phyloP scores from a whole-genome alignment of 2,888 invertebrate species.

The Oscheius sp. region DNA sequence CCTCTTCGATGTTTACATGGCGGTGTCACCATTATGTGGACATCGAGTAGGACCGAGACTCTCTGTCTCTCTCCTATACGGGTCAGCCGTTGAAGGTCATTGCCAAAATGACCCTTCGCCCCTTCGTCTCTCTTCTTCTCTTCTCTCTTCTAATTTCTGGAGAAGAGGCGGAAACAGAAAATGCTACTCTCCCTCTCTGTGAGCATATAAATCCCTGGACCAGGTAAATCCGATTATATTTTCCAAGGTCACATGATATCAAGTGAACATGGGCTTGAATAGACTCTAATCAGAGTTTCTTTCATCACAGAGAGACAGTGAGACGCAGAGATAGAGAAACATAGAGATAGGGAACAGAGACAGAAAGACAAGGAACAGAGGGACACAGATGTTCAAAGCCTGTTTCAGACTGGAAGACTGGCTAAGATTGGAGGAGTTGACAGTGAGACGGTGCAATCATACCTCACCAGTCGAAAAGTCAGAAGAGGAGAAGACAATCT shows the following conservation, averaged over 20 bases:
- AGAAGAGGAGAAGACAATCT: conserved; percentile 41
- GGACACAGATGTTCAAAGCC: background rate
- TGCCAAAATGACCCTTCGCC: background rate
- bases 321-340: conserved; percentile 35
- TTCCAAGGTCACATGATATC: conserved; percentile 2
- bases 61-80: background rate
- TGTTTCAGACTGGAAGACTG: conserved; percentile 39
- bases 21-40: too few relatives aligned
- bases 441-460: conserved; percentile 30
- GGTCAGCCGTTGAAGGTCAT: conserved; percentile 15
- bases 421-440: conserved; percentile 11
- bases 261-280: background rate
- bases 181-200: conserved; percentile 50
- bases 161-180: conserved; percentile 29
- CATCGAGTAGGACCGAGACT: background rate
- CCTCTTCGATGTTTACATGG: too few relatives aligned
- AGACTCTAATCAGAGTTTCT: background rate
- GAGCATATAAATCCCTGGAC: conserved; percentile 56
- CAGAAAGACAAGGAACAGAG: background rate
- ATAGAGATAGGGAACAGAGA: background rate
- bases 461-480: conserved; percentile 22
- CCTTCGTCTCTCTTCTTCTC: conserved; percentile 3
- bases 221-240: conserved; percentile 40
- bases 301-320: too few relatives aligned
- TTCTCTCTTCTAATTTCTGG: background rate